Evolutionary conservation across 2,113 vertebrate genomes (phyloP), one percentile per base, ranked within the genome.

Genomic region (Noctilio leporinus): DNA sequence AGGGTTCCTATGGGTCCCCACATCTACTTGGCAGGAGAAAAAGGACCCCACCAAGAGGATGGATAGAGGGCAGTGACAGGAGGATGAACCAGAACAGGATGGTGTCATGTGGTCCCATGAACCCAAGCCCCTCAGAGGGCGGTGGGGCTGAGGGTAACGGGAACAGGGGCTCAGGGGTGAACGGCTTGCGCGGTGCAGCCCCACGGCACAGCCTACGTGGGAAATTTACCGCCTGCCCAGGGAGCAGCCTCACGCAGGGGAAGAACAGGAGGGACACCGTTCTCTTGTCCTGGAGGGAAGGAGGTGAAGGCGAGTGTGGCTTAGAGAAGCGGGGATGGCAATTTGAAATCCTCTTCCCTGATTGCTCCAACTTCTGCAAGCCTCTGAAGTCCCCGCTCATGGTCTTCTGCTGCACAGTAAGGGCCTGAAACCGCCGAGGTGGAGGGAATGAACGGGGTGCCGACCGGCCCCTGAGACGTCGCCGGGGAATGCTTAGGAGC

Each of bases 381-480:
- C 11, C 33, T 26, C 40, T 69, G 2, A 10, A 17, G 53, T 51
- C 33, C 69, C 78, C 38, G 2, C 55, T 65, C 28, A 3, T 51
- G 40, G 28, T 64, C 59, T 69, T 30, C 45, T 64, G 20, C 20
- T 22, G 8, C 77, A 6, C 47, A 40, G 1, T 49, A 8, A 4
- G 51, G 64, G 5, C 24, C 69, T 64, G 77, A 15, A 59, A 53
- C 14, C 0, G 0, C 22, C 47, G 59, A 51, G 17, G 26, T 0
- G 12, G 35, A 89, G 53, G 33, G 26, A 33, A 16, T 8, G 5
- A n/a, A 9, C 10, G 3, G 26, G 38, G 38, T 0, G 0, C 72
- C 0, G 0, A 17, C 17, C 17, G 4, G 77, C 55, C 40, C 0
- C 2, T 2, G 59, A 77, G n/a, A 35, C 3, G 3, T 15, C 47